phyloP scores from a whole-genome alignment of 2,113 vertebrate genomes.

The Zeus faber region DNA sequence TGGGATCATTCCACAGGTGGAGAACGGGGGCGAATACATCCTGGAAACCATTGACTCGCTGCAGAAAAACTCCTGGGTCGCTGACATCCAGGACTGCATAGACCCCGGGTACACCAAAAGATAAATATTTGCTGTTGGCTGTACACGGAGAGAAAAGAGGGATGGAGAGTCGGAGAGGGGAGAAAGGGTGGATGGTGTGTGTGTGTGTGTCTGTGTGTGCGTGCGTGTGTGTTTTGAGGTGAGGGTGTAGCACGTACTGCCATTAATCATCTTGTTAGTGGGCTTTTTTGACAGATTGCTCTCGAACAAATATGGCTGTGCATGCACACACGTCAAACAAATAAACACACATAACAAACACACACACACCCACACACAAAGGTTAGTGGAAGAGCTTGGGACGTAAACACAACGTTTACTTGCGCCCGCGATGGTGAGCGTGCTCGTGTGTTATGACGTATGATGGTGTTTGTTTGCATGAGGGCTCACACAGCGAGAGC shows the following conservation, averaged over 20 bases:
- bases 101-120: conserved; percentile 85
- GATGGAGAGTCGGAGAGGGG: conserved; percentile 10
- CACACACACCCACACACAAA: conserved; percentile 8
- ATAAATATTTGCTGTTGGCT: conserved; percentile 68
- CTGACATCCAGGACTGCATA: conserved; percentile 96
- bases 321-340: not conserved
- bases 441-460: conserved; percentile 26
- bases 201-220: conserved; percentile 3
- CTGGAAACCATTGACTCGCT: conserved; percentile 97
- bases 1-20: conserved; percentile 75
- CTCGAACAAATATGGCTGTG: conserved; percentile 43
- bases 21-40: conserved; percentile 93
- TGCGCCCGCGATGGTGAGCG: too few relatives aligned
- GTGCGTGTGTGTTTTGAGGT: conserved; percentile 4
- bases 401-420: conserved; percentile 54
- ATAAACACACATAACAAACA: not conserved
- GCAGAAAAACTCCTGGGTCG: conserved; percentile 99
- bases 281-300: conserved; percentile 57
- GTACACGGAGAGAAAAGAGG: conserved; percentile 34
- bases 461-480: conserved; percentile 34
- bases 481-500: too few relatives aligned
- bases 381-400: conserved; percentile 26
- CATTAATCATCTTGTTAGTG: conserved; percentile 67
- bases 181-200: conserved; percentile 6
- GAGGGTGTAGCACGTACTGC: conserved; percentile 35